These are phyloP conservation scores for Astur gentilis DNA, from an alignment of 2,113 vertebrate genomes.

Conservation along the genomic window DNA sequence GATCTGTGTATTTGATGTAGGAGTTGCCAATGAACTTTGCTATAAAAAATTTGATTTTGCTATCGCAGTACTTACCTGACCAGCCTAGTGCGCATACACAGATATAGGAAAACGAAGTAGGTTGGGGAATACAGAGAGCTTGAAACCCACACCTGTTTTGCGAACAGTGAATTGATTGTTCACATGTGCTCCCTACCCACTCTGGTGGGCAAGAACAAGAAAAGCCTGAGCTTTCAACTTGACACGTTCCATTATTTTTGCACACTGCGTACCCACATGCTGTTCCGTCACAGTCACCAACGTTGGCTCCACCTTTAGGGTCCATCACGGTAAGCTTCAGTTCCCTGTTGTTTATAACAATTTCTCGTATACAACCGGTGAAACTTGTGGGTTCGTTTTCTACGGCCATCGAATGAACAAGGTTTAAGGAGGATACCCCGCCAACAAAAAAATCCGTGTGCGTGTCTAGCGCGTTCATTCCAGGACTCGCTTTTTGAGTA, in stretches of 20 bases:
- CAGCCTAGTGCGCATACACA: slow-evolving; percentile 81
- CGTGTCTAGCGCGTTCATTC: slow-evolving; percentile 78
- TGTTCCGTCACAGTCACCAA: slow-evolving; percentile 87
- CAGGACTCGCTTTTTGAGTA: slow-evolving; percentile 47
- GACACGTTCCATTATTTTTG: slow-evolving; percentile 76
- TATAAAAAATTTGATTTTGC: slow-evolving; percentile 60
- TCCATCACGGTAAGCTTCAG: slow-evolving; percentile 77
- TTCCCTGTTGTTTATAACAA: slow-evolving; percentile 75
- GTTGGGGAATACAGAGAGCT: slow-evolving; percentile 70
- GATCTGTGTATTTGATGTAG: slow-evolving; percentile 81
- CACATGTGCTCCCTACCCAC: slow-evolving; percentile 77
- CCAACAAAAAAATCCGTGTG: slow-evolving; percentile 80
- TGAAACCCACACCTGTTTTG: slow-evolving; percentile 71
- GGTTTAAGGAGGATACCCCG: slow-evolving; percentile 76
- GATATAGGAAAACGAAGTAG: slow-evolving; percentile 55
- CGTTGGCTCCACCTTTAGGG: slow-evolving; percentile 75
- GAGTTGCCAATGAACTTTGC: slow-evolving; percentile 78
- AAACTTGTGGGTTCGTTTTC: slow-evolving; percentile 76
- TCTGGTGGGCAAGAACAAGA: slow-evolving; percentile 72
- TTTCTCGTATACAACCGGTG: slow-evolving; percentile 78
- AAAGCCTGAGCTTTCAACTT: slow-evolving; percentile 49
- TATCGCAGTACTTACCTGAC: slow-evolving; percentile 76
- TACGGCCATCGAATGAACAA: slow-evolving; percentile 70
- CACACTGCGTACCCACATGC: slow-evolving; percentile 82
- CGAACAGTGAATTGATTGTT: slow-evolving; percentile 72